Conservation (phyloP, 1,140 invertebrate genomes). For the Drepana arcuata region DNA sequence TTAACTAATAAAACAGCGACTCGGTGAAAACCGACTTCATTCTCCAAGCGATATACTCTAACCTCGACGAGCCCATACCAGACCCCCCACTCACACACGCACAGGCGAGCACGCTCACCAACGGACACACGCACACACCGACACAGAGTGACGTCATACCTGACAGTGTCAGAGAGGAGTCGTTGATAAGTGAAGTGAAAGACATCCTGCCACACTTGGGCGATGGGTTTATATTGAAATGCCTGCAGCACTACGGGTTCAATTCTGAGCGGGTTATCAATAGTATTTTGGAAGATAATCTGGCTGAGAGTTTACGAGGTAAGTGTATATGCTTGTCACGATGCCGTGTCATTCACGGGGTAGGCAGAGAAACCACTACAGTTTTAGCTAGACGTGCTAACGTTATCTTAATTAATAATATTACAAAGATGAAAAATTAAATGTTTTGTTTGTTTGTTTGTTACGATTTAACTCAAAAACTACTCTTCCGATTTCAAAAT, state of each 20-base stretch:
- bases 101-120: slow-evolving; percentile 24
- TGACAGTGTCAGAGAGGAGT: slow-evolving; percentile 69
- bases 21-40: slow-evolving; percentile 74
- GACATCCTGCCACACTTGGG: slow-evolving; percentile 87
- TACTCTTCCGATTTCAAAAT: too few relatives aligned
- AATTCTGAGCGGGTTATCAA: slow-evolving; percentile 83
- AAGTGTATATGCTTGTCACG: slow-evolving; percentile 7
- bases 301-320: slow-evolving; percentile 55
- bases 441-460: too few relatives aligned
- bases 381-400: too few relatives aligned
- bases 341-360: too few relatives aligned
- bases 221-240: slow-evolving; percentile 79
- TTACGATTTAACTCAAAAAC: too few relatives aligned
- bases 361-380: too few relatives aligned
- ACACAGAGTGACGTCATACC: slow-evolving; percentile 47
- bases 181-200: slow-evolving; percentile 78
- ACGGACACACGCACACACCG: slow-evolving; percentile 22
- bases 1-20: slow-evolving; percentile 62
- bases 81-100: slow-evolving; percentile 28
- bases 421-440: too few relatives aligned
- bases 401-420: too few relatives aligned
- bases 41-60: slow-evolving; percentile 66
- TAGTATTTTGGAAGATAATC: slow-evolving; percentile 81
- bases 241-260: slow-evolving; percentile 83
- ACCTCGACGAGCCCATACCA: slow-evolving; percentile 42